A percentile compares a stretch with the other conserved stretches of the same genome.
Conservation (phyloP, 2,888 invertebrate species). For the Rhamphomyia laevipes region DNA sequence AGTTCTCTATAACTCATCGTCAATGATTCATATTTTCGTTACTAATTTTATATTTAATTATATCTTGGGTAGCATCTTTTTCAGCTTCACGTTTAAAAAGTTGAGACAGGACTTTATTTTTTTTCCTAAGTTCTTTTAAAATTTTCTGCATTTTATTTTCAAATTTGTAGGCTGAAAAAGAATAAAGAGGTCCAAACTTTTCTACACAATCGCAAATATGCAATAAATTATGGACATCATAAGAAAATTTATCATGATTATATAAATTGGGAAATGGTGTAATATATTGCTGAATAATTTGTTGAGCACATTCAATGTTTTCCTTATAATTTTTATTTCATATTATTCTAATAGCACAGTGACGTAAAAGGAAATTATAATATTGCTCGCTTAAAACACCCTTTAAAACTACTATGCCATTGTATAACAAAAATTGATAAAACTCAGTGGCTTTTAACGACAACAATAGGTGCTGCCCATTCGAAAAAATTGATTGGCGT, state of each 20-base stretch:
- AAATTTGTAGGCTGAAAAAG: not conserved
- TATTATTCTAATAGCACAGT: slow-evolving; percentile 1
- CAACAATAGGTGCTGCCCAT: no score
- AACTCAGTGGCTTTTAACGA: slow-evolving; percentile 14
- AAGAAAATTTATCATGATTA: slow-evolving; percentile 16
- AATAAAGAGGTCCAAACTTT: slow-evolving; percentile 11
- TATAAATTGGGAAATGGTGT: slow-evolving; percentile 15
- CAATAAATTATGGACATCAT: slow-evolving; percentile 18
- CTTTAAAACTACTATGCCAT: slow-evolving; percentile 8
- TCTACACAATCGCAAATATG: slow-evolving; percentile 14
- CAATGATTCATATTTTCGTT: no score
- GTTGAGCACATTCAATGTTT: slow-evolving; percentile 11
- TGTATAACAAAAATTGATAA: slow-evolving; percentile 13
- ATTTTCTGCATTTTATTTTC: not conserved
- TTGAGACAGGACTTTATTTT: not conserved
- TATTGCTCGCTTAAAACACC: slow-evolving; percentile 3
- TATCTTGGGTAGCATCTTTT: no score
- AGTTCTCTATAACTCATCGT: no score
- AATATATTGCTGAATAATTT: slow-evolving; percentile 14
- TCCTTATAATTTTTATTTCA: not conserved
- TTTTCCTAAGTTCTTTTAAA: not conserved
- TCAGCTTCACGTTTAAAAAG: not conserved
- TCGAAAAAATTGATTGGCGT: no score
- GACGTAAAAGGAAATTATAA: not conserved
- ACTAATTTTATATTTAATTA: no score